These are phyloP conservation scores for Brevimyrus niger DNA, from an alignment of 2,113 vertebrate genomes.

Conservation along the genomic window DNA sequence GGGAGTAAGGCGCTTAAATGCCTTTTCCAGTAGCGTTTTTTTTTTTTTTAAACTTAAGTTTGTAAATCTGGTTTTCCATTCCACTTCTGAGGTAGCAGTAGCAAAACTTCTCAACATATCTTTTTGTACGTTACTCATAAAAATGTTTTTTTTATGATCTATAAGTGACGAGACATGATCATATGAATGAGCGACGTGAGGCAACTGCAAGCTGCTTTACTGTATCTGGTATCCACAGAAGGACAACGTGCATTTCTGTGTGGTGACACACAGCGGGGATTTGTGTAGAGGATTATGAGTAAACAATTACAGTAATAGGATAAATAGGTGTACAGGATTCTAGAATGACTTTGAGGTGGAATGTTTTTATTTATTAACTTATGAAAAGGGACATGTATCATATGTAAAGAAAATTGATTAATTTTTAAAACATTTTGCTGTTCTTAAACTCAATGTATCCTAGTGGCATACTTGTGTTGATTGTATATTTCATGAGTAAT, in stretches of 20 bases:
- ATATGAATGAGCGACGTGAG: background rate
- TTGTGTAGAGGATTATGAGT: background rate
- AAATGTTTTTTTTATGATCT: background rate
- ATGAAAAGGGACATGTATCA: constrained; percentile 19
- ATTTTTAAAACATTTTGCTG: constrained; percentile 16
- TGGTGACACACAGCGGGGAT: background rate
- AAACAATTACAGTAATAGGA: background rate
- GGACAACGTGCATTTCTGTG: background rate
- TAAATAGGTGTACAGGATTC: background rate
- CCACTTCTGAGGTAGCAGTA: background rate
- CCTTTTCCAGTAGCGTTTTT: background rate
- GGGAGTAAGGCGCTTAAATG: background rate
- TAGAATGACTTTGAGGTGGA: background rate
- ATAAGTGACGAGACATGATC: background rate
- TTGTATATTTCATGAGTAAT: constrained; percentile 16
- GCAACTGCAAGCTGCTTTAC: background rate
- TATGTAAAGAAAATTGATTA: constrained; percentile 23
- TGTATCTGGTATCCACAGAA: background rate
- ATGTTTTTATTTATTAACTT: constrained; percentile 27
- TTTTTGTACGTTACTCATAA: background rate
- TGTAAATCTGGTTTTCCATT: background rate
- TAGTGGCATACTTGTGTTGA: constrained; percentile 16
- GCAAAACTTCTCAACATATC: background rate
- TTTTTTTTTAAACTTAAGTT: background rate
- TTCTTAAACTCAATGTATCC: constrained; percentile 17